Percentiles rank a stretch among this genome's conserved stretches.
These are phyloP conservation scores for Dynastes hyllus DNA, from an alignment of 2,888 invertebrate genomes.

Conservation along the genomic window DNA sequence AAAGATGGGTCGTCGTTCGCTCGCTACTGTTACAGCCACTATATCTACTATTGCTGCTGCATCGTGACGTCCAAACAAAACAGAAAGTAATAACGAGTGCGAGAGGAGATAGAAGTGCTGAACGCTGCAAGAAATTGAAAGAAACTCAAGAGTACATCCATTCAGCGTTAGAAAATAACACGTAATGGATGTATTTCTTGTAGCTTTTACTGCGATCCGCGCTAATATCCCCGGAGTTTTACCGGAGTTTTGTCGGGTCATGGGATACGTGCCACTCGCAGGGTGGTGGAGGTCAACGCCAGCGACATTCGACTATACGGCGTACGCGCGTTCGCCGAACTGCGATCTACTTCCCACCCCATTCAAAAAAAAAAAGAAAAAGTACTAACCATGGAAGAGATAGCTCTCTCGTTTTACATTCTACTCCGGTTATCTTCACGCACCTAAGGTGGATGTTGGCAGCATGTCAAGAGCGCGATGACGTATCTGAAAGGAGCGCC, in stretches of 20 bases:
- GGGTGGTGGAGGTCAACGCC: constrained; percentile 25
- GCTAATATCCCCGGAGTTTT: constrained; percentile 58
- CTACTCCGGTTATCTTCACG: constrained; percentile 39
- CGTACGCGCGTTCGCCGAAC: constrained; percentile 3
- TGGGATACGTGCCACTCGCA: constrained; percentile 39
- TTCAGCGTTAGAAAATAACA: constrained; percentile 52
- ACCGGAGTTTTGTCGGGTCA: constrained; percentile 47
- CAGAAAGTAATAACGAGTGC: constrained; percentile 34
- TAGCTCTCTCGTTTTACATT: constrained; percentile 34
- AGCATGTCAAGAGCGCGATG: constrained; percentile 31
- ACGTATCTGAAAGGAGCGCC: constrained; percentile 33
- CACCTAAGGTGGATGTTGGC: constrained; percentile 38
- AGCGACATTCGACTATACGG: constrained; percentile 44
- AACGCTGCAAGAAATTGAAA: constrained; percentile 49
- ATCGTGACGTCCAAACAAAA: constrained; percentile 47
- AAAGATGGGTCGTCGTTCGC: not conserved
- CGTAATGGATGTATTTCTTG: constrained; percentile 59
- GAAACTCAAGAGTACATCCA: constrained; percentile 50
- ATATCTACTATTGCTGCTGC: not conserved
- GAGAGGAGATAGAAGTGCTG: constrained; percentile 29
- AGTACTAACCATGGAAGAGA: not conserved
- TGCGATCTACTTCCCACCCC: constrained; percentile 2
- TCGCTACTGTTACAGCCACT: too few relatives aligned
- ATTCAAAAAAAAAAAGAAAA: not conserved
- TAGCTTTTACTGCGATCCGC: constrained; percentile 57